Evolutionary conservation across 2,797 vertebrate species (phyloP), one percentile per base, ranked within the genome.

Genomic region (Pogoniulus pusillus): DNA sequence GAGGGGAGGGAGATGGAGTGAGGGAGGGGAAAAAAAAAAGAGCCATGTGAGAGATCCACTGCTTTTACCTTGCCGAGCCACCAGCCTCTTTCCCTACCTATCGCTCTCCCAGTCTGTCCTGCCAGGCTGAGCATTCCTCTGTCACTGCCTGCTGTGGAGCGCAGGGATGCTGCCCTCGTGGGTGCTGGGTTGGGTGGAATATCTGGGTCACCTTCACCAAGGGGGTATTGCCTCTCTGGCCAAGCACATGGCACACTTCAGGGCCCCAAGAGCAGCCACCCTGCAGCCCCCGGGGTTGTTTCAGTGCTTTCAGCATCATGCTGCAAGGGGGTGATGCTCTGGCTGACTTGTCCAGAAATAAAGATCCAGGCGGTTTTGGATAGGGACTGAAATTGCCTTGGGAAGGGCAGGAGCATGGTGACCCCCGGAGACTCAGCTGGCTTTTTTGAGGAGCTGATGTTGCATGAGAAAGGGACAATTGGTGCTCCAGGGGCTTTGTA

Each of bases 401-500:
- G 81, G 91, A 95, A 92, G 64, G 91, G 85, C 85, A 87, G 70
- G 77, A 82, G 58, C 5, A 1, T 34, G 71, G 41, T 94, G 87
- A 93, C 73, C 72, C 51, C 51, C 3, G 0, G 70, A 63, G 93
- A 80, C 90, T 90, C 89, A 92, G 91, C 82, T 95, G 89, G 89
- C 87, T 87, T 62, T 54, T 89, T 35, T n/a, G 87, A 91, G 91
- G 79, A 85, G 82, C 88, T 90, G 95, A 73, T 91, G 75, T 90
- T 71, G 72, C 69, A 55, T 73, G 93, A 91, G 90, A 85, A 91
- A 84, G 87, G 90, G 91, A 93, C 85, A 94, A 83, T 93, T 92
- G 91, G 84, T 92, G 90, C 93, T 89, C 75, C 90, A 43, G 93
- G 91, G 90, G 69, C 86, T 95, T 89, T 87, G 85, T 90, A 85